A percentile compares a stretch with the other conserved stretches of the same genome.
Conservation (phyloP, 1,140 invertebrate species). For the Trachelipus rathkii region DNA sequence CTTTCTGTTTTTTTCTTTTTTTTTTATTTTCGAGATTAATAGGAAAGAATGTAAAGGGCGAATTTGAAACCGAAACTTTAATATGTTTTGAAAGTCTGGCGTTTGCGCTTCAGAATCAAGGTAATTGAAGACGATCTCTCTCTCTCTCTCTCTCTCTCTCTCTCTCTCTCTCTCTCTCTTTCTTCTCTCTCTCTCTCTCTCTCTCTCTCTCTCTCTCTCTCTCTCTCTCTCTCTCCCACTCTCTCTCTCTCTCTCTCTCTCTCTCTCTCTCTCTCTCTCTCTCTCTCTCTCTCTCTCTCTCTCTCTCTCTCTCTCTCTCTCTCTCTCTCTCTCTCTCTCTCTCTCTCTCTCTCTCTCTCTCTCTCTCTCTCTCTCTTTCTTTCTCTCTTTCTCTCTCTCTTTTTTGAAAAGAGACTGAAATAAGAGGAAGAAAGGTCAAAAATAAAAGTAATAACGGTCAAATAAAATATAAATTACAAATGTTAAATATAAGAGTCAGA, state of each 20-base stretch:
- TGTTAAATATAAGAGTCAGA: too few relatives aligned
- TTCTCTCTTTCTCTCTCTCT: not conserved
- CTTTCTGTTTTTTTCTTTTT: too few relatives aligned
- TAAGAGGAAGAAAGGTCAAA: too few relatives aligned
- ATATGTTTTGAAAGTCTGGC: too few relatives aligned
- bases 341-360: constrained; percentile 18
- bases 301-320: not conserved
- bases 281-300: constrained; percentile 10
- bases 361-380: constrained; percentile 16
- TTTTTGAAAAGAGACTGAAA: too few relatives aligned
- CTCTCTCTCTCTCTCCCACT: not conserved
- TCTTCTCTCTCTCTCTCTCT: constrained; percentile 5
- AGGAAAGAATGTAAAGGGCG: too few relatives aligned
- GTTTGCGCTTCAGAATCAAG: too few relatives aligned
- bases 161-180: constrained; percentile 17
- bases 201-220: constrained; percentile 14
- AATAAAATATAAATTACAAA: too few relatives aligned
- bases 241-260: constrained; percentile 19
- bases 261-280: constrained; percentile 6
- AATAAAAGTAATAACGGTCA: too few relatives aligned
- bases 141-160: constrained; percentile 6
- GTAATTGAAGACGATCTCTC: too few relatives aligned
- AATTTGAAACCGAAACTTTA: too few relatives aligned
- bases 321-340: not conserved
- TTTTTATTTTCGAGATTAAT: too few relatives aligned